These are phyloP conservation scores for Piprites chloris DNA, from an alignment of 2,113 vertebrate species.

Conservation along the genomic window DNA sequence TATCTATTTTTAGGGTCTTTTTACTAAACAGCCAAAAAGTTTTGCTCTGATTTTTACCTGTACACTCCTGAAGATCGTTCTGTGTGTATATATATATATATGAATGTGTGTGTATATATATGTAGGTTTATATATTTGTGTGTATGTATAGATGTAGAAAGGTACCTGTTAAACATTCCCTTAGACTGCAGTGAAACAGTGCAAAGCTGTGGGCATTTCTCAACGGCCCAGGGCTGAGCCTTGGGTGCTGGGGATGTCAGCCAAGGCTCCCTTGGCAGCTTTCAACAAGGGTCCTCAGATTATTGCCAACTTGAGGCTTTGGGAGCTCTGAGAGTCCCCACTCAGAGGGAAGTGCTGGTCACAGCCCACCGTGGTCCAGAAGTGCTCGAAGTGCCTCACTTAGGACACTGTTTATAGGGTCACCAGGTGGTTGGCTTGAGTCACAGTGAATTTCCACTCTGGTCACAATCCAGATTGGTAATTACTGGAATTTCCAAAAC, in stretches of 20 bases:
- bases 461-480: background rate
- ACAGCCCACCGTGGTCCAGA: background rate
- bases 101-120: background rate
- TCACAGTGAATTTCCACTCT: background rate
- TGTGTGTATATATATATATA: background rate
- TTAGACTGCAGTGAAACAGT: background rate
- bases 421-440: background rate
- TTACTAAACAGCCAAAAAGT: background rate
- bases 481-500: no score
- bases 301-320: background rate
- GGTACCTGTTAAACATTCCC: background rate
- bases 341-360: background rate
- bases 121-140: background rate
- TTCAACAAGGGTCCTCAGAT: background rate
- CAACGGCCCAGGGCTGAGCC: background rate
- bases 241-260: background rate
- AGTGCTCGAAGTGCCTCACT: background rate
- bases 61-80: background rate
- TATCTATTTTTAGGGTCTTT: background rate
- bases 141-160: background rate
- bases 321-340: background rate
- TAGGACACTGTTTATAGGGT: no score
- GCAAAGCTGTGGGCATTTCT: background rate
- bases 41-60: background rate
- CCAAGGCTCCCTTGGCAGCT: background rate